Evolutionary conservation across 2,888 invertebrate genomes (phyloP).

Genomic region (Antheraea assamensis): DNA sequence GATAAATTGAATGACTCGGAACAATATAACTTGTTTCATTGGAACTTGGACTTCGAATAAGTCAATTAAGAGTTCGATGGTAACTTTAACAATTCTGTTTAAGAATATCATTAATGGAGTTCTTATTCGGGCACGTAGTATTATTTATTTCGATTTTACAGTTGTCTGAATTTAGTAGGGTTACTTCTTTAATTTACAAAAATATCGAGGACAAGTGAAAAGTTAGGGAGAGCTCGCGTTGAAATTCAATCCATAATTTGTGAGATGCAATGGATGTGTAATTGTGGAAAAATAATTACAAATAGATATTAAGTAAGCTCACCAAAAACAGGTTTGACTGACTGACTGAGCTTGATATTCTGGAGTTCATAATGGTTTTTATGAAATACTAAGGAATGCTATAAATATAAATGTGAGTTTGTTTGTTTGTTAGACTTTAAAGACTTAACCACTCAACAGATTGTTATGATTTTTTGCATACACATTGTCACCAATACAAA

Average conservation of each 20-base stretch:
- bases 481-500: no score
- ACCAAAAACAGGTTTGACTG: no score
- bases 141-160: neutral
- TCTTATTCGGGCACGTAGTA: neutral
- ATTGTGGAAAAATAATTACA: neutral
- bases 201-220: neutral
- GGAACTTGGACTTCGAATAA: conserved; percentile 18
- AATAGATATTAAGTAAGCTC: neutral
- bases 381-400: no score
- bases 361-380: no score
- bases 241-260: neutral
- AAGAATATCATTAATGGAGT: conserved; percentile 15
- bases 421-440: no score
- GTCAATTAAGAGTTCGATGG: neutral
- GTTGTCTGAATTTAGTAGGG: neutral
- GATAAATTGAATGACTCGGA: conserved; percentile 11
- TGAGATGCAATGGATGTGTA: neutral
- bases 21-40: conserved; percentile 13
- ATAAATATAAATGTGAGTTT: no score
- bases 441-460: no score
- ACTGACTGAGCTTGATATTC: no score
- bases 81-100: conserved; percentile 6
- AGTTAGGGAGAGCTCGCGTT: neutral
- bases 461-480: no score
- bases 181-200: neutral